phyloP scores from a whole-genome alignment of 2,797 vertebrate genomes.

The Diplodus sargus region DNA sequence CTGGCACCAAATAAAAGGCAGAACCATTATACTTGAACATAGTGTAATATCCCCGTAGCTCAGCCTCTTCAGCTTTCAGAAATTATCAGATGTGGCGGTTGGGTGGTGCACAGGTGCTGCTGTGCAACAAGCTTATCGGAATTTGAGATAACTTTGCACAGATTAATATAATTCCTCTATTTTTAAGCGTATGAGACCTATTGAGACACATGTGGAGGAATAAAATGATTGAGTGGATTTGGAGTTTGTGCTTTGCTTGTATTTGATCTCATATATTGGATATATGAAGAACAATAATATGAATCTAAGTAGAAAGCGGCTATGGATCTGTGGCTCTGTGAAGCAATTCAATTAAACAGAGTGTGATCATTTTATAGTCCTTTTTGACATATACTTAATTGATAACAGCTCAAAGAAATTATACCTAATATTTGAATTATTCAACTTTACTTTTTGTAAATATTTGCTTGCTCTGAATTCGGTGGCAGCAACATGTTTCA shows the following conservation, averaged over 20 bases:
- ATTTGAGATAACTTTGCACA: constrained; percentile 38
- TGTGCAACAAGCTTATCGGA: constrained; percentile 41
- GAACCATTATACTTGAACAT: constrained; percentile 64
- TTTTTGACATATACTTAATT: too few species aligned
- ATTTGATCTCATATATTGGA: constrained; percentile 19
- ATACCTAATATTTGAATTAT: too few species aligned
- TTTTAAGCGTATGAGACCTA: not conserved
- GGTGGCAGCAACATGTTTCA: too few species aligned
- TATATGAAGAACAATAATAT: constrained; percentile 22
- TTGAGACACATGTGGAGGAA: not conserved
- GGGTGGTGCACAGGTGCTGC: constrained; percentile 62
- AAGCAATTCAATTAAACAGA: too few species aligned
- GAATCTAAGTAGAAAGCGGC: not conserved
- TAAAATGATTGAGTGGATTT: constrained; percentile 19
- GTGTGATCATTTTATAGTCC: too few species aligned
- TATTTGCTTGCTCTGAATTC: too few species aligned
- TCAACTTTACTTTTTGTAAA: too few species aligned
- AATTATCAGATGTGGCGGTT: constrained; percentile 47
- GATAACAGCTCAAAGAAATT: too few species aligned
- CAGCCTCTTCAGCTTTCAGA: constrained; percentile 46
- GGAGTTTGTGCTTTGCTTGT: constrained; percentile 7
- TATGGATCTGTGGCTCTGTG: not conserved
- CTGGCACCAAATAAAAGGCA: constrained; percentile 47
- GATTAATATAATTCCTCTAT: constrained; percentile 34
- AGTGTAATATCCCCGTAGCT: constrained; percentile 33